Evolutionary conservation across 2,113 vertebrate genomes (phyloP).

Genomic region (Kryptolebias marmoratus): DNA sequence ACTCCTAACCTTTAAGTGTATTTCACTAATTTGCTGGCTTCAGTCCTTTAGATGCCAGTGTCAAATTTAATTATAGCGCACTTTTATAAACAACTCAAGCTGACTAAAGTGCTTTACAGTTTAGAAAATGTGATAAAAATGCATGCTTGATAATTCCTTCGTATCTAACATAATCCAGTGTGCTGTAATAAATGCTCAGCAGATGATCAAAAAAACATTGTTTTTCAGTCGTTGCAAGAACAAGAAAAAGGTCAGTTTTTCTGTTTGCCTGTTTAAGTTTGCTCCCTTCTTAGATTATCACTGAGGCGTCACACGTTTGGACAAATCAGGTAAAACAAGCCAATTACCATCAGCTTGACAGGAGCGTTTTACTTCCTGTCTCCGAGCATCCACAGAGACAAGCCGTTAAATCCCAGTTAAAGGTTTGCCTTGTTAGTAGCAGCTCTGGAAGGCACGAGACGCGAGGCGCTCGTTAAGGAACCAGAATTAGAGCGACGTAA

Average conservation of each 20-base stretch:
- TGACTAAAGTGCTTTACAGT: too few relatives aligned
- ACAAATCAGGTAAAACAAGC: conserved; percentile 34
- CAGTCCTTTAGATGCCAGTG: too few relatives aligned
- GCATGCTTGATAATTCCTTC: too few relatives aligned
- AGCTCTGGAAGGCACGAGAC: conserved; percentile 10
- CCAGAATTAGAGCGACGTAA: conserved; percentile 35
- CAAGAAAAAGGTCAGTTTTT: conserved; percentile 15
- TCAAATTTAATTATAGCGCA: too few relatives aligned
- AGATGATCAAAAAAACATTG: conserved; percentile 16
- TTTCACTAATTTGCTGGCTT: too few relatives aligned
- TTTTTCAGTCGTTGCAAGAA: conserved; percentile 16
- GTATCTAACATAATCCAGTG: too few relatives aligned
- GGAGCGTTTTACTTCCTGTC: conserved; percentile 18
- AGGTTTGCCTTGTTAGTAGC: neutral
- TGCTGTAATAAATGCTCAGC: neutral
- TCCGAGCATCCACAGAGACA: neutral
- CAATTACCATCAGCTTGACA: conserved; percentile 1
- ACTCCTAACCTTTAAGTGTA: too few relatives aligned
- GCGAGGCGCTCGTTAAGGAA: conserved; percentile 8
- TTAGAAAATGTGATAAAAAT: too few relatives aligned
- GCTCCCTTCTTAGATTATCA: conserved; percentile 13
- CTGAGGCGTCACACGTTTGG: conserved; percentile 26
- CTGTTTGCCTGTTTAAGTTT: conserved; percentile 6
- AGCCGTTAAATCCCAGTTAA: neutral
- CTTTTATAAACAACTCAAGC: too few relatives aligned